A percentile compares a stretch with the other conserved stretches of the same genome.
Conservation (phyloP, 2,888 invertebrate species). For the Lycocerus yunnanus region DNA sequence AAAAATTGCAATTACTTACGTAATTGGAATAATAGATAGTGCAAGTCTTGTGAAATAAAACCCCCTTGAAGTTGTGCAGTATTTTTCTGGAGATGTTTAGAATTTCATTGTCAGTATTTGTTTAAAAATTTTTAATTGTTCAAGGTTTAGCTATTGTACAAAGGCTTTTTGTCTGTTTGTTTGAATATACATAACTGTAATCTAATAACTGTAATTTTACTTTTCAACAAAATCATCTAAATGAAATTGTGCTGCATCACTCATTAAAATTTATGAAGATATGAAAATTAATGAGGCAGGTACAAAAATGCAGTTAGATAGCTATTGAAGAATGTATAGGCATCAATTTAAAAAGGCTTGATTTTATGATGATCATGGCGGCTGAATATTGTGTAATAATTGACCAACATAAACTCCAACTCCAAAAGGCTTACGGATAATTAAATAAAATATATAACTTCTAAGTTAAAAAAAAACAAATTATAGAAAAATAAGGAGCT, state of each 20-base stretch:
- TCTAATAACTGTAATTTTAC: background rate
- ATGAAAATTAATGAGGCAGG: no score
- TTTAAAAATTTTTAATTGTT: background rate
- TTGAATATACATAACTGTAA: background rate
- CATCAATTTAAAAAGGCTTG: no score
- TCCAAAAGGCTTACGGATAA: no score
- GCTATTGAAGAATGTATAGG: no score
- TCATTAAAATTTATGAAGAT: no score
- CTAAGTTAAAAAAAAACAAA: background rate
- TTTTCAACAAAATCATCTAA: background rate
- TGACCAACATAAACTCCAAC: background rate
- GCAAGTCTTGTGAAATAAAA: no score
- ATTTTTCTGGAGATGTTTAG: background rate
- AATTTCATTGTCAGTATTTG: background rate
- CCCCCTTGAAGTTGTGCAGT: no score
- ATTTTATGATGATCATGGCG: background rate
- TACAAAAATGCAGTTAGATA: no score
- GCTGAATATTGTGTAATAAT: background rate
- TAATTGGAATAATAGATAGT: no score
- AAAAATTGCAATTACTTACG: no score
- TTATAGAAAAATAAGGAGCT: background rate
- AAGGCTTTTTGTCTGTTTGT: no score
- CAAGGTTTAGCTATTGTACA: background rate
- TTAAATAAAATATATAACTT: background rate
- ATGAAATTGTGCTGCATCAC: background rate